phyloP scores from a whole-genome alignment of 1,140 invertebrate species.

The Glossosoma conforme region DNA sequence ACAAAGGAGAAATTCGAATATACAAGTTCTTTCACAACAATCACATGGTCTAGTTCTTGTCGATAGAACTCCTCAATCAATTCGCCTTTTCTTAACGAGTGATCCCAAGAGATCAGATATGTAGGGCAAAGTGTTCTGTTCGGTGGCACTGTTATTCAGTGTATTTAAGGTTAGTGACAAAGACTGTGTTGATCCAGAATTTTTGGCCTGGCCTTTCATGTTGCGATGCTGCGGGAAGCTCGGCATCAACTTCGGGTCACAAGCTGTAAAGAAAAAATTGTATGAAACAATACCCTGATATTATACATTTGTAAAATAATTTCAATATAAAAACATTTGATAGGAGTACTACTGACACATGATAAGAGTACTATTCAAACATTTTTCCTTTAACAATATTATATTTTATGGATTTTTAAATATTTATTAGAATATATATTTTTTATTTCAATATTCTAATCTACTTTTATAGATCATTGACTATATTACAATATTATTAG shows the following conservation, averaged over 20 bases:
- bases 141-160: slow-evolving; percentile 57
- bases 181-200: slow-evolving; percentile 34
- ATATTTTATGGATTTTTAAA: no score
- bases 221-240: slow-evolving; percentile 95
- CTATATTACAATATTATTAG: no score
- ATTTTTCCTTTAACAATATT: no score
- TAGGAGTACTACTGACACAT: slow-evolving; percentile 8
- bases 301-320: slow-evolving; percentile 7
- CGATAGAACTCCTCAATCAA: slow-evolving; percentile 50
- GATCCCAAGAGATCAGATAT: slow-evolving; percentile 74
- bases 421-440: no score
- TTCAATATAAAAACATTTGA: slow-evolving; percentile 16
- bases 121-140: slow-evolving; percentile 67
- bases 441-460: no score
- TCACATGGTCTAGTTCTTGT: not conserved
- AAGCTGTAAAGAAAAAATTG: slow-evolving; percentile 64
- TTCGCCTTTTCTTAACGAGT: slow-evolving; percentile 64
- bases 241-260: slow-evolving; percentile 94
- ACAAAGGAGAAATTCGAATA: no score
- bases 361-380: no score
- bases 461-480: no score
- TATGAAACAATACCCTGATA: no score
- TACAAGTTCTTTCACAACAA: no score
- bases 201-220: slow-evolving; percentile 60
- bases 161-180: slow-evolving; percentile 44